A percentile compares a stretch with the other conserved stretches of the same genome.
phyloP scores from a whole-genome alignment of 2,888 invertebrate genomes.

The Theretra japonica region DNA sequence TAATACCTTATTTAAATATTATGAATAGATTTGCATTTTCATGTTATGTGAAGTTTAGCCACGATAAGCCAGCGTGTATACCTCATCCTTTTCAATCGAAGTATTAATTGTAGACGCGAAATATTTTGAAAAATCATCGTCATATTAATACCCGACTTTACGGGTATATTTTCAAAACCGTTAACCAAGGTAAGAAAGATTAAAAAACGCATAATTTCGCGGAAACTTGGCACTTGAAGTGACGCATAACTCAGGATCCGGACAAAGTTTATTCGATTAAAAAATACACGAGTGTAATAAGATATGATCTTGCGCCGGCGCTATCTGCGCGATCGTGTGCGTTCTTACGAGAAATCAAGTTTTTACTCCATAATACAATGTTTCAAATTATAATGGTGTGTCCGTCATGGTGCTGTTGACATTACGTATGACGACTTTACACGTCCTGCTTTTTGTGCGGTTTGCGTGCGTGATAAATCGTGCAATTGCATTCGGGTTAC shows the following conservation, averaged over 20 bases:
- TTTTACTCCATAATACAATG: conserved; percentile 9
- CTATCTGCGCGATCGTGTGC: conserved; percentile 7
- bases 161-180: neutral
- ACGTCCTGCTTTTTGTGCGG: neutral
- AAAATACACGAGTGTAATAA: neutral
- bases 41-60: too few relatives aligned
- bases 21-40: too few relatives aligned
- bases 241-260: conserved; percentile 11
- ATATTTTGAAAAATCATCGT: neutral
- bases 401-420: conserved; percentile 24
- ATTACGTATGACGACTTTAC: neutral
- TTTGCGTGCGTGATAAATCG: neutral
- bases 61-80: too few relatives aligned
- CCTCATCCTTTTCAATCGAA: neutral
- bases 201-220: neutral
- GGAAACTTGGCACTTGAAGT: neutral
- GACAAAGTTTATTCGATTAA: conserved; percentile 19
- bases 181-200: neutral
- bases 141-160: neutral
- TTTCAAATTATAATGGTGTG: conserved; percentile 3
- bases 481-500: neutral
- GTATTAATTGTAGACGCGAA: neutral
- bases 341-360: conserved; percentile 24
- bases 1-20: too few relatives aligned
- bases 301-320: conserved; percentile 1